Conservation (phyloP, 2,888 invertebrate genomes). For the Clistopyga incitator region DNA sequence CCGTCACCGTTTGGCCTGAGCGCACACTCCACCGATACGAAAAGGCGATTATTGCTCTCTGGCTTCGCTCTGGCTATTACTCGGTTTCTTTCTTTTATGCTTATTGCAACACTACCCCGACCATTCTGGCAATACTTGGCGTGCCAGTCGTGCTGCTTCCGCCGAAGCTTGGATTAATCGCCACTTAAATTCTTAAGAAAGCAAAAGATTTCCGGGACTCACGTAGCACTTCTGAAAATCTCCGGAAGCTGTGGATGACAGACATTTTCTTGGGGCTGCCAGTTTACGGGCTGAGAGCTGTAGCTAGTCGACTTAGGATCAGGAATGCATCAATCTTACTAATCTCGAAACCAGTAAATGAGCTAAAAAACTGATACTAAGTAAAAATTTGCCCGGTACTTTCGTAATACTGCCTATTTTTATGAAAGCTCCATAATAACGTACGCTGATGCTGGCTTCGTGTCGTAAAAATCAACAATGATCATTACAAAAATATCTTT, state of each 20-base stretch:
- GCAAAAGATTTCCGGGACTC: conserved; percentile 47
- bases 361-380: neutral
- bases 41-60: conserved; percentile 65
- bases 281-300: neutral
- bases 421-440: too few species aligned
- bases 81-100: conserved; percentile 71
- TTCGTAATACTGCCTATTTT: too few species aligned
- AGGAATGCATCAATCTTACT: neutral
- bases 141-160: conserved; percentile 53
- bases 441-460: too few species aligned
- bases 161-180: conserved; percentile 57
- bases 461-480: too few species aligned
- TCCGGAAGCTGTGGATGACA: conserved; percentile 3
- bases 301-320: neutral
- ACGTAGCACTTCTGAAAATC: conserved; percentile 31
- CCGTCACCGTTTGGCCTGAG: conserved; percentile 44
- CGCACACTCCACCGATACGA: conserved; percentile 54
- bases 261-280: neutral
- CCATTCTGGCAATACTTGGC: conserved; percentile 54
- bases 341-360: neutral
- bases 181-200: conserved; percentile 57
- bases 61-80: conserved; percentile 68
- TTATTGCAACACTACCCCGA: conserved; percentile 35
- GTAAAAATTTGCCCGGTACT: neutral
- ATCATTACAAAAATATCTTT: too few species aligned